A percentile compares a stretch with the other conserved stretches of the same genome.
Evolutionary conservation across 1,140 invertebrate species (phyloP).

Genomic region (Drosophila varians): DNA sequence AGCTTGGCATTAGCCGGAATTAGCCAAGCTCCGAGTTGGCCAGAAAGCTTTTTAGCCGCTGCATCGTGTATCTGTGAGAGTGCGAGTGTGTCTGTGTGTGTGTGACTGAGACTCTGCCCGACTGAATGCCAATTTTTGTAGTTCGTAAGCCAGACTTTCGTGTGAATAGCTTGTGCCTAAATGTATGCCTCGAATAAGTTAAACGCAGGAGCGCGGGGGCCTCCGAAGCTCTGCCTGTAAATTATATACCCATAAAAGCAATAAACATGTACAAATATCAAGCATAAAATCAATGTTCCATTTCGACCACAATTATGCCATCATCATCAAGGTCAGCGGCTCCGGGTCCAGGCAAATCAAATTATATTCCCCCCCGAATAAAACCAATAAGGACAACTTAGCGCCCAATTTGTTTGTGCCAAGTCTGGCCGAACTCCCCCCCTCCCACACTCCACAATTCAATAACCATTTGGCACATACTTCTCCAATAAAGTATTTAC

Average conservation of each 20-base stretch:
- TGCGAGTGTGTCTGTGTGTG: slow-evolving; percentile 10
- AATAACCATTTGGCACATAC: slow-evolving; percentile 81
- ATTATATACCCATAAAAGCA: slow-evolving; percentile 59
- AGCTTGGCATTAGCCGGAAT: slow-evolving; percentile 26
- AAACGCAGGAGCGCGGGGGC: neutral
- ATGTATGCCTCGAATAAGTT: slow-evolving; percentile 44
- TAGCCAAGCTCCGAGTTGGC: slow-evolving; percentile 19
- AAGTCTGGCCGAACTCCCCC: neutral
- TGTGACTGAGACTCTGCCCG: slow-evolving; percentile 29
- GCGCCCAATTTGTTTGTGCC: slow-evolving; percentile 74
- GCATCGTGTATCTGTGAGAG: slow-evolving; percentile 22
- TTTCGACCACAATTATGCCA: slow-evolving; percentile 65
- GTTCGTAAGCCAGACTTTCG: slow-evolving; percentile 45
- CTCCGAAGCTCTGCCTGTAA: slow-evolving; percentile 57
- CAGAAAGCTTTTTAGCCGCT: slow-evolving; percentile 18
- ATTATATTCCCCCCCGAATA: slow-evolving; percentile 53
- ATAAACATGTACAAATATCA: slow-evolving; percentile 70
- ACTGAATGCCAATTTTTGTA: slow-evolving; percentile 65
- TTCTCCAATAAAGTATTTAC: slow-evolving; percentile 81
- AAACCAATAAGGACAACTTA: slow-evolving; percentile 78
- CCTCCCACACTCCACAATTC: slow-evolving; percentile 1
- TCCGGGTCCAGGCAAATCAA: slow-evolving; percentile 55
- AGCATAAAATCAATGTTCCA: slow-evolving; percentile 44
- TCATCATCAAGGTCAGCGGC: slow-evolving; percentile 66
- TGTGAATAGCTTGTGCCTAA: slow-evolving; percentile 74